Base-by-base conservation (phyloP, 2,797 vertebrate species). In the Smutsia temminckii region DNA sequence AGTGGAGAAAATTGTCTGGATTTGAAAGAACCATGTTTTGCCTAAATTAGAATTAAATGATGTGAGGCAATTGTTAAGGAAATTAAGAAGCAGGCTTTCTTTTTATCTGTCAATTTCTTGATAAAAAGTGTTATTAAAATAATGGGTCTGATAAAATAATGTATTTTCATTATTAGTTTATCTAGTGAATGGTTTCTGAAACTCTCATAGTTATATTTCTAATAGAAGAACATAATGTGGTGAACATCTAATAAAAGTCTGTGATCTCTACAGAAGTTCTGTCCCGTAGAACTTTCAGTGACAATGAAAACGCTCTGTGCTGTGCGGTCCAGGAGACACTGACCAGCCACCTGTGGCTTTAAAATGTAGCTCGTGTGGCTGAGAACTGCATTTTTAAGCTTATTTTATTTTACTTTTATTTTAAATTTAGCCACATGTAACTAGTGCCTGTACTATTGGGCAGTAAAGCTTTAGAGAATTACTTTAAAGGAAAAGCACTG, bases 21-120 rank as follows among this genome's bases (percentile, higher is more conserved):
- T 85, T 85, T 81, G 29, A 95, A 84, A 77, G 68, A 64, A 69
- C 25, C 55, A 27, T 85, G 8, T 40, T 71, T 96, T 93, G 71
- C 63, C n/a, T 81, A 75, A 64, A 90, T 51, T 71, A 18, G 14
- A 78, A 59, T 94, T 89, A 85, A 89, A 66, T 74, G 51, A 86
- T 89, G 23, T 16, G 11, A 78, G 16, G 34, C 42, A 61, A 81
- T 78, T 53, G 61, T 21, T 29, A 27, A 79, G 27, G 37, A 79
- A 93, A 95, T 68, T 46, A 72, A 72, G 89, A 85, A 63, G n/a
- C n/a, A 64, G 17, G 23, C 11, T 71, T 55, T 51, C 46, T 68
- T 51, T 80, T 77, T 71, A 74, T 66, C 53, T 32, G 42, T 37
- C 37, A 89, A 13, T 92, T 89, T 72, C 27, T 32, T 69, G 3